These are phyloP conservation scores for Cyprichromis sp. DNA, from an alignment of 2,113 vertebrate genomes.

Conservation along the genomic window DNA sequence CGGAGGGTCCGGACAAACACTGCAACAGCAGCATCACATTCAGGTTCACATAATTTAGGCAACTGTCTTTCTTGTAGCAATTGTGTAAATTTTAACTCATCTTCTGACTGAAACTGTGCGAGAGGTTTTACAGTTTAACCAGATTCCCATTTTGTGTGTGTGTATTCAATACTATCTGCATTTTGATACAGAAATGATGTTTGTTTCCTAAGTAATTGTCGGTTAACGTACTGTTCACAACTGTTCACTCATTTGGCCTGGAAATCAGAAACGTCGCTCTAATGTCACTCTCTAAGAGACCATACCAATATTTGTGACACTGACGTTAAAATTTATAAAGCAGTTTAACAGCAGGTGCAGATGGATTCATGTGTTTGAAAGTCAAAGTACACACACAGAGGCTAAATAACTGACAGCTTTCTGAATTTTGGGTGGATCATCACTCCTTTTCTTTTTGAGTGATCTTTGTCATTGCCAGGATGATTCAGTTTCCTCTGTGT, in stretches of 20 bases:
- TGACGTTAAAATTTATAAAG: neutral
- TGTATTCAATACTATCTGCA: neutral
- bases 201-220: neutral
- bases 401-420: neutral
- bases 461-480: neutral
- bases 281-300: neutral
- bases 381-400: neutral
- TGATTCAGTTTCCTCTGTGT: neutral
- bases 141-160: neutral
- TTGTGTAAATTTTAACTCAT: neutral
- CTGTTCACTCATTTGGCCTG: neutral
- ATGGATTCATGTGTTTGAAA: neutral
- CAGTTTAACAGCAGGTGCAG: neutral
- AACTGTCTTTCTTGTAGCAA: neutral
- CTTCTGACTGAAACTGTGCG: neutral
- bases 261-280: neutral
- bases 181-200: neutral
- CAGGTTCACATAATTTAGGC: neutral
- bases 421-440: neutral
- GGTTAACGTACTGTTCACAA: neutral
- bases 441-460: neutral
- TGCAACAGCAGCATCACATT: neutral
- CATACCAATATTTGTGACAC: neutral
- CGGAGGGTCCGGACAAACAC: neutral
- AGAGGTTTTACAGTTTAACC: neutral